Base-by-base conservation (phyloP, 2,888 invertebrate genomes). In the Epirrhoe tristata region DNA sequence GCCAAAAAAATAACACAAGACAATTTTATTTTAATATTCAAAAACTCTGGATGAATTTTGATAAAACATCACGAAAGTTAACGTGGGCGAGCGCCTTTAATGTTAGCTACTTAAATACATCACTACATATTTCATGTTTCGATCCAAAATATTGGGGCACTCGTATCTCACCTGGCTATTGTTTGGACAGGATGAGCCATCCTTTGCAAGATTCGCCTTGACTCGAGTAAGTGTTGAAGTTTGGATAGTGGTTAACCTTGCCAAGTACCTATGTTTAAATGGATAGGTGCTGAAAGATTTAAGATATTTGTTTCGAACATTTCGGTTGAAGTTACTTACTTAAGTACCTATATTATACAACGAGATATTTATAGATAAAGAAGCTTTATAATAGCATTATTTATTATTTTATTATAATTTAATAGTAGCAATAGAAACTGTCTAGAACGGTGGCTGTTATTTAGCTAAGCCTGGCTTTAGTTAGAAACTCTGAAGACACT, bases 401-500 rank as follows among this genome's bases (percentile, higher is more conserved):
- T n/a, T n/a, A n/a, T n/a, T n/a, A n/a, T n/a, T n/a, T n/a, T n/a
- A n/a, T n/a, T n/a, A n/a, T n/a, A n/a, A n/a, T n/a, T n/a, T n/a
- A n/a, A n/a, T n/a, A n/a, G n/a, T n/a, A n/a, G n/a, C n/a, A 39
- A 8, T 43, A 8, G 43, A 1, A 14, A 6, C 48, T 6, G 6
- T 48, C 48, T 16, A 16, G 16, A 5, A 12, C 4, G 4, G 39
- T 43, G 10, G 16, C 16, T 16, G 14, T 48, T 48, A 48, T 16
- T 7, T 14, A 16, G n/a, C 16, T 48, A 3, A 48, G 6, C 48
- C 14, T 8, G 16, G 54, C 16, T 54, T 54, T 10, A 54, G 36
- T 16, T 54, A 5, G 34, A 14, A 54, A 54, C 54, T 54, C 36
- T 36, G 34, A 53, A 34, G 54, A 54, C 36, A 56, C 43, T 39